phyloP scores from a whole-genome alignment of 2,797 vertebrate species.

The Enteromius paludinosus region DNA sequence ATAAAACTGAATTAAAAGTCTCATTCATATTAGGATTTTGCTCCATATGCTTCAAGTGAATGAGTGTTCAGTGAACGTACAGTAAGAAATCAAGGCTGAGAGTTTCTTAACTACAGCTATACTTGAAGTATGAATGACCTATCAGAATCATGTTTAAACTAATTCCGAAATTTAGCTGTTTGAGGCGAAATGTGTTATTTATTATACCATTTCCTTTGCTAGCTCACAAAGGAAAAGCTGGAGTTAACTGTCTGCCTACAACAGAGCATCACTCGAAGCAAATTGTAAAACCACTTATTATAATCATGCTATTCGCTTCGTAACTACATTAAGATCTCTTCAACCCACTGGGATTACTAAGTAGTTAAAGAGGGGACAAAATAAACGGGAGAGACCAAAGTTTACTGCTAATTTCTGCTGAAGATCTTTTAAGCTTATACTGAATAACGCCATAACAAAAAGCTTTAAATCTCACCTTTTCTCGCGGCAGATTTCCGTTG shows the following conservation, averaged over 20 bases:
- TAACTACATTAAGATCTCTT: not conserved
- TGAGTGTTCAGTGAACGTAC: not conserved
- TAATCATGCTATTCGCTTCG: not conserved
- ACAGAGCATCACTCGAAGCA: conserved; percentile 29
- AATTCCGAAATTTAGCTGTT: not conserved
- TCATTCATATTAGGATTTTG: not conserved
- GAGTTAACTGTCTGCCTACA: conserved; percentile 8
- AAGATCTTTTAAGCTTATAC: not conserved
- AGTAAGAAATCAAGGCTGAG: not conserved
- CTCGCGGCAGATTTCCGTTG: conserved; percentile 36
- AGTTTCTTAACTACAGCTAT: not conserved
- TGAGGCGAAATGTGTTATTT: not conserved
- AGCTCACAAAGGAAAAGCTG: conserved; percentile 13
- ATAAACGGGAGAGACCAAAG: conserved; percentile 9
- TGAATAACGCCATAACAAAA: conserved; percentile 34
- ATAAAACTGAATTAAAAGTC: not conserved
- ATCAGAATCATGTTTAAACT: not conserved
- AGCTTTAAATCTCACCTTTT: conserved; percentile 47
- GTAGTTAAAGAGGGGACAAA: not conserved
- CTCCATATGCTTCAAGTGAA: not conserved
- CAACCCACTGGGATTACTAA: not conserved
- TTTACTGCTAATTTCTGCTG: conserved; percentile 9
- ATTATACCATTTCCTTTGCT: not conserved
- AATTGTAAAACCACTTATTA: not conserved
- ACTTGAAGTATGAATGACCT: not conserved